Conservation (phyloP, 2,888 invertebrate genomes). For the Xestia xanthographa region DNA sequence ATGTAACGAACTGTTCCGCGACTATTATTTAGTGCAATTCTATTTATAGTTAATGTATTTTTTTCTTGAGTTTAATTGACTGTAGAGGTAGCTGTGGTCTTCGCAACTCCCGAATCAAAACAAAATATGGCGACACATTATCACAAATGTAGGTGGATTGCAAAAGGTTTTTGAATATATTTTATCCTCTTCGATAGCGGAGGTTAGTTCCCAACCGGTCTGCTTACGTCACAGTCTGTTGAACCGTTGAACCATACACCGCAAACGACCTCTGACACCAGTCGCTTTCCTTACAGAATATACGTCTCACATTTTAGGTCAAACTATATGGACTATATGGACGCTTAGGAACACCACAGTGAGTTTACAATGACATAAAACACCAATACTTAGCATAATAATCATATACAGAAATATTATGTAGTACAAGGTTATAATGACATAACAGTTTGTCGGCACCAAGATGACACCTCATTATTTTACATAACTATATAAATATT, state of each 20-base stretch:
- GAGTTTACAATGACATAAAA: slow-evolving; percentile 50
- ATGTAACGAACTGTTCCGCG: slow-evolving; percentile 37
- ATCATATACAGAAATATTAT: slow-evolving; percentile 63
- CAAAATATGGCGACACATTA: slow-evolving; percentile 10
- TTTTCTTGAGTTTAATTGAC: not conserved
- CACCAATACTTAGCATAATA: slow-evolving; percentile 64
- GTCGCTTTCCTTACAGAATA: slow-evolving; percentile 76
- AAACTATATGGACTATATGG: slow-evolving; percentile 68
- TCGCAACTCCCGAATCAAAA: not conserved
- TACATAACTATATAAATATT: slow-evolving; percentile 70
- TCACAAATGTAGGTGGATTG: slow-evolving; percentile 61
- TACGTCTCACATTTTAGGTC: slow-evolving; percentile 76
- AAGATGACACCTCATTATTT: slow-evolving; percentile 71
- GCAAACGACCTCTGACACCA: slow-evolving; percentile 82
- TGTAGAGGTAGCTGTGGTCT: not conserved
- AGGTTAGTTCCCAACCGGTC: slow-evolving; percentile 74
- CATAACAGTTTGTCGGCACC: slow-evolving; percentile 70
- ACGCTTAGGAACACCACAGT: slow-evolving; percentile 53
- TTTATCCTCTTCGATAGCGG: slow-evolving; percentile 67
- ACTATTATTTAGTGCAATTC: slow-evolving; percentile 32
- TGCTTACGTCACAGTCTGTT: slow-evolving; percentile 82
- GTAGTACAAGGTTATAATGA: slow-evolving; percentile 77
- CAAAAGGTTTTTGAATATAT: slow-evolving; percentile 72
- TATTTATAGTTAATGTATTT: not conserved
- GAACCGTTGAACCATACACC: slow-evolving; percentile 80